Conservation (phyloP, 2,113 vertebrate genomes). For the Gallinago media region DNA sequence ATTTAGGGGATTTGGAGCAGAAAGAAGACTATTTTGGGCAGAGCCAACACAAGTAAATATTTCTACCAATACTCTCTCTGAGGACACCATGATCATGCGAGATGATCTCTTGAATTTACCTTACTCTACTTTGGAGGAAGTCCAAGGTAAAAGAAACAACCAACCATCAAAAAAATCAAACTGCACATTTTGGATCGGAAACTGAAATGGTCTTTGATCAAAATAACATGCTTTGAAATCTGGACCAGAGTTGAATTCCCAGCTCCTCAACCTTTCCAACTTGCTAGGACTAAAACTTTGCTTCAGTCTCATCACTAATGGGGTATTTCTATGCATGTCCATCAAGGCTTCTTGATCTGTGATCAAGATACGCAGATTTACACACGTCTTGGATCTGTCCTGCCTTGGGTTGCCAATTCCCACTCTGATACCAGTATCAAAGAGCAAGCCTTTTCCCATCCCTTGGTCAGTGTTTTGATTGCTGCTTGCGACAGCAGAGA, state of each 20-base stretch:
- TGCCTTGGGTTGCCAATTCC: background rate
- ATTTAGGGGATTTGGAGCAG: background rate
- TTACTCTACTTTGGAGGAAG: background rate
- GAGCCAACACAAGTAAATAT: background rate
- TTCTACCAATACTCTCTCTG: fast-evolving
- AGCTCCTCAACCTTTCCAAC: background rate
- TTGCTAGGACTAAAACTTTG: background rate
- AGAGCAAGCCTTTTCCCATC: background rate
- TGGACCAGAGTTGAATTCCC: background rate
- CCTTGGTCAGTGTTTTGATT: background rate
- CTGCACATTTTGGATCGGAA: background rate
- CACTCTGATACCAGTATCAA: background rate
- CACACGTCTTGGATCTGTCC: background rate
- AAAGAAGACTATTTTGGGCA: background rate
- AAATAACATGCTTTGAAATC: conserved; percentile 13
- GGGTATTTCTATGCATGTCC: background rate
- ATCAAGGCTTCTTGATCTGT: background rate
- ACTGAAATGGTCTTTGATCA: background rate
- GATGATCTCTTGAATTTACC: background rate
- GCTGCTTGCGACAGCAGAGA: background rate
- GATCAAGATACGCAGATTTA: background rate
- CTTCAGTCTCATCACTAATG: background rate
- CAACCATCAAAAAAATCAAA: background rate
- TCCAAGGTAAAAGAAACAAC: background rate
- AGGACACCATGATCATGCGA: background rate